Evolutionary conservation across 2,888 invertebrate species (phyloP), one percentile per base, ranked within the genome.

Genomic region (Drosophila buzzatii): DNA sequence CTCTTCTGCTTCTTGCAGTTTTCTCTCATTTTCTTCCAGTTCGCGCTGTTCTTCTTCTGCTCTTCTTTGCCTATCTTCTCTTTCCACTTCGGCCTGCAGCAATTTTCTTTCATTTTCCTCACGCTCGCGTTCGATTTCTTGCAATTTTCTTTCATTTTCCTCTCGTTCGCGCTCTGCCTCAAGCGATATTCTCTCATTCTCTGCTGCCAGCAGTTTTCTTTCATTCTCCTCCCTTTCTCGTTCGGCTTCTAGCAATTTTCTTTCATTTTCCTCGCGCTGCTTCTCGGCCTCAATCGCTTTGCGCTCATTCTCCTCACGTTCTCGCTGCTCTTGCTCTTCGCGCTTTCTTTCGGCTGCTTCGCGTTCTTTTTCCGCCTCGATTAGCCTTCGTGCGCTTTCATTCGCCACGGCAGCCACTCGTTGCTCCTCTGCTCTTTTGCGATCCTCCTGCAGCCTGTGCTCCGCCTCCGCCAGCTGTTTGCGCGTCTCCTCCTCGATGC

Each of bases 391-490:
- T 31, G 58, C 76, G 56, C 80, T 83, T 55, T 80, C 80, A 18
- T 81, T 81, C 27, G 75, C 72, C 41, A 73, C 82, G 3, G 71
- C 70, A 5, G 73, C 81, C 52, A 37, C 27, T 5, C 49, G 53
- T 33, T 72, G 69, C 52, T 70, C 58, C 39, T 71, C 79, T 7
- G 73, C 78, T 51, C 71, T 70, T 14, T 51, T 60, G 5, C 79
- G 85, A 7, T 92, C 79, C 39, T 81, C 80, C 12, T 73, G 82
- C 69, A 91, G 65, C 52, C 82, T 85, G 0, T 81, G 84, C 58
- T 92, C 92, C 4, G 92, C 92, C 52, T 87, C 81, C 3, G 87
- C 89, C 72, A 92, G 70, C 72, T 92, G 86, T 33, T 84, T 76
- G 2, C 91, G 88, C 44, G 92, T 90, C 49, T 92, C 86, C 6